phyloP scores from a whole-genome alignment of 1,140 invertebrate species.

The Bombus difficillimus region DNA sequence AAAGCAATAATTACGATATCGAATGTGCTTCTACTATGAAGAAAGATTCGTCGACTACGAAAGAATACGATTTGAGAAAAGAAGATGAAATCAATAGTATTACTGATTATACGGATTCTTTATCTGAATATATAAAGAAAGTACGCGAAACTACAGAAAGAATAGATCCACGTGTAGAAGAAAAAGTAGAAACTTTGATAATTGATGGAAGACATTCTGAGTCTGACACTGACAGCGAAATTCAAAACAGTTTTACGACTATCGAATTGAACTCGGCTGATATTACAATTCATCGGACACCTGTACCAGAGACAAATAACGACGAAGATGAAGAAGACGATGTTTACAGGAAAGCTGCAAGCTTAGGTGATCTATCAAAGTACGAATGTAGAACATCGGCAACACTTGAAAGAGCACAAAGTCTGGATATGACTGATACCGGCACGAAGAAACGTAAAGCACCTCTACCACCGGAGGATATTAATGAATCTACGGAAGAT shows the following conservation, averaged over 20 bases:
- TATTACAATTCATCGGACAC: constrained; percentile 89
- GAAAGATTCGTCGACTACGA: constrained; percentile 39
- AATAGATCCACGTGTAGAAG: constrained; percentile 55
- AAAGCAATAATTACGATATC: constrained; percentile 55
- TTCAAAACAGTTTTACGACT: constrained; percentile 82
- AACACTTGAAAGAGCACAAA: constrained; percentile 91
- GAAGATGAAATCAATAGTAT: constrained; percentile 68
- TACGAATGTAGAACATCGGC: constrained; percentile 85
- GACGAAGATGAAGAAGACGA: constrained; percentile 84
- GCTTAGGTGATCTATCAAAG: constrained; percentile 90
- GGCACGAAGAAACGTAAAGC: constrained; percentile 88
- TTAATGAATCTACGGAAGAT: constrained; percentile 85
- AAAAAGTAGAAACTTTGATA: constrained; percentile 61
- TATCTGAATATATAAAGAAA: constrained; percentile 66
- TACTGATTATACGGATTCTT: constrained; percentile 72
- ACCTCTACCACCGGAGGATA: constrained; percentile 82
- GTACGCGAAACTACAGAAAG: constrained; percentile 61
- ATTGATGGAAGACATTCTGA: constrained; percentile 79
- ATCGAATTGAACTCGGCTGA: constrained; percentile 89
- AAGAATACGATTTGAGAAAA: constrained; percentile 66
- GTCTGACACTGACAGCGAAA: constrained; percentile 82
- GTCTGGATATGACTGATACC: constrained; percentile 89
- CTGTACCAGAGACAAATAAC: constrained; percentile 83
- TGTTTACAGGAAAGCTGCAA: constrained; percentile 90
- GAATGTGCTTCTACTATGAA: constrained; percentile 40